These are phyloP conservation scores for Ladona fulva DNA, from an alignment of 1,140 invertebrate species.

Conservation along the genomic window DNA sequence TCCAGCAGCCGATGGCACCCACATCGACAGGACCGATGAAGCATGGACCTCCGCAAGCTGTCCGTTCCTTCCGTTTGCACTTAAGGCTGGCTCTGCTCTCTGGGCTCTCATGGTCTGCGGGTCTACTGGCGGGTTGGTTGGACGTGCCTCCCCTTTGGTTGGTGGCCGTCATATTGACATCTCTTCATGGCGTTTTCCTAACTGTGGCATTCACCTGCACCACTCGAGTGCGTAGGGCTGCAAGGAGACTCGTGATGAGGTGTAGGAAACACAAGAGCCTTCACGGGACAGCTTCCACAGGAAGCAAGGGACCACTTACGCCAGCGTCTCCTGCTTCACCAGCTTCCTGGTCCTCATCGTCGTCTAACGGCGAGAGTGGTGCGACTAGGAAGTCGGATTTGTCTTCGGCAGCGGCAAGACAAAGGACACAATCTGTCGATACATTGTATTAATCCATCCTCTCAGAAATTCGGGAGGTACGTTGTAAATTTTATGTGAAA, in stretches of 20 bases:
- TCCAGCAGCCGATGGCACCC: not conserved
- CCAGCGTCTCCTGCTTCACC: not conserved
- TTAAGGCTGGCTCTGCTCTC: constrained; percentile 44
- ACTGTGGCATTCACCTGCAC: constrained; percentile 49
- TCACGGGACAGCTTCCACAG: not conserved
- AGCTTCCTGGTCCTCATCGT: not conserved
- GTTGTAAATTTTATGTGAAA: not conserved
- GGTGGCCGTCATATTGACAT: constrained; percentile 44
- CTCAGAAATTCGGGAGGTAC: too few species aligned
- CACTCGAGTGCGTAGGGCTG: constrained; percentile 30
- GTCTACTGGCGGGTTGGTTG: constrained; percentile 40
- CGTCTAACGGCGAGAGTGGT: not conserved
- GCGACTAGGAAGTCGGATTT: not conserved
- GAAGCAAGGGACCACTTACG: not conserved
- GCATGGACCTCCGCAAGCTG: constrained; percentile 19
- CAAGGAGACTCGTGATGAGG: not conserved
- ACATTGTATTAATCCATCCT: not conserved
- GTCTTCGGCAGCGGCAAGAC: not conserved
- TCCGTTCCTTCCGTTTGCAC: constrained; percentile 40
- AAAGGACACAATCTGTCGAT: not conserved
- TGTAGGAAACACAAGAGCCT: not conserved
- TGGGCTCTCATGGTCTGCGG: constrained; percentile 46
- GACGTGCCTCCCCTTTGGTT: constrained; percentile 36
- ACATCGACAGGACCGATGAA: constrained; percentile 15
- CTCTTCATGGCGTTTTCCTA: constrained; percentile 49